A percentile compares a stretch with the other conserved stretches of the same genome.
Evolutionary conservation across 1,140 invertebrate species (phyloP).

Genomic region (Zaprionus lachaisei): DNA sequence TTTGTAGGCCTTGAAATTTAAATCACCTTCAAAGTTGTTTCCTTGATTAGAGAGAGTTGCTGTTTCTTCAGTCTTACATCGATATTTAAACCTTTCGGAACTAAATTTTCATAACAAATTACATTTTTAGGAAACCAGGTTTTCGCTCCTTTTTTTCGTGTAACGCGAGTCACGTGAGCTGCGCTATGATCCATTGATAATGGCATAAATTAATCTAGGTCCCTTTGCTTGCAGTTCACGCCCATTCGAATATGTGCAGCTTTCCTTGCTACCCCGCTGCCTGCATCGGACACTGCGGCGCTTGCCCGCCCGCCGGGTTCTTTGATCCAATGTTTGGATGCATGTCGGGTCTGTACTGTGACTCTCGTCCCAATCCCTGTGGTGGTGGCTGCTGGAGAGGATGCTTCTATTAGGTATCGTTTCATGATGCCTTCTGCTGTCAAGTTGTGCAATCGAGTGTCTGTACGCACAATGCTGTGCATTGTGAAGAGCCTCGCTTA

Average conservation of each 20-base stretch:
- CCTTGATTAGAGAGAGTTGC: neutral
- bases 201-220: neutral
- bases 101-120: neutral
- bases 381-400: slow-evolving; percentile 15
- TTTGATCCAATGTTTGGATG: slow-evolving; percentile 30
- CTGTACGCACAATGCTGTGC: neutral
- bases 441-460: neutral
- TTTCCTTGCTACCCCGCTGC: slow-evolving; percentile 29
- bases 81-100: slow-evolving; percentile 23
- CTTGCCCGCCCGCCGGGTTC: slow-evolving; percentile 25
- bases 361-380: neutral
- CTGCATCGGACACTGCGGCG: slow-evolving; percentile 31
- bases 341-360: neutral
- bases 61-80: slow-evolving; percentile 24
- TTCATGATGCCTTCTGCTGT: neutral
- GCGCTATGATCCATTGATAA: neutral
- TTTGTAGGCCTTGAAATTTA: neutral
- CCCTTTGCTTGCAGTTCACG: slow-evolving; percentile 17
- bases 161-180: slow-evolving; percentile 20
- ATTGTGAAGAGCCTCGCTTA: slow-evolving; percentile 4
- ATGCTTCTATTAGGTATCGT: neutral
- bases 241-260: slow-evolving; percentile 21
- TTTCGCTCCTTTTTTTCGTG: slow-evolving; percentile 44
- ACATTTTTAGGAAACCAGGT: slow-evolving; percentile 10
- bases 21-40: neutral